Percentiles rank a stretch among this genome's conserved stretches.
These are phyloP conservation scores for Eilema depressum DNA, from an alignment of 2,888 invertebrate genomes.

Conservation along the genomic window DNA sequence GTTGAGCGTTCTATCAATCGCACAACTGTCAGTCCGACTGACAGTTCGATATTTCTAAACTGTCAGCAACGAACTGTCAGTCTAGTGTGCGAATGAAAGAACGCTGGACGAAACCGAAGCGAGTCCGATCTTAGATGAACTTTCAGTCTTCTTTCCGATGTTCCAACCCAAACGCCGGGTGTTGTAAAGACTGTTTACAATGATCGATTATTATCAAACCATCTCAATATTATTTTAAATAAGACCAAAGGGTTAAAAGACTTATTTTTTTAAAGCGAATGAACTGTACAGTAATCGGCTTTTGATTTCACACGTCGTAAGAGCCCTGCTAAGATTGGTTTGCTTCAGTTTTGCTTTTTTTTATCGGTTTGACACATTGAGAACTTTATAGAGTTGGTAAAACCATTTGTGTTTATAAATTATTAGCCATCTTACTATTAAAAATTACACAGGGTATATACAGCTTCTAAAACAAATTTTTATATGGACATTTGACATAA, in stretches of 20 bases:
- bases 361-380: background rate
- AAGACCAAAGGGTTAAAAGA: background rate
- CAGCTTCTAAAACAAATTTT: no score
- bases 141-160: no score
- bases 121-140: no score
- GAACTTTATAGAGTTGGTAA: background rate
- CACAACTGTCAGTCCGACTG: no score
- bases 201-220: background rate
- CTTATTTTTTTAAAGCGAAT: conserved; percentile 11
- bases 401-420: background rate
- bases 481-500: no score
- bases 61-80: no score
- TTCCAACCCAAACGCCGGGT: no score
- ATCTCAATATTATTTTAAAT: background rate
- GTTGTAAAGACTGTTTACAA: background rate
- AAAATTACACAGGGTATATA: no score
- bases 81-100: no score
- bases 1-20: background rate
- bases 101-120: no score
- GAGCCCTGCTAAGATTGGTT: background rate
- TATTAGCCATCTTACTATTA: no score
- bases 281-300: background rate
- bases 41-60: no score
- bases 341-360: background rate
- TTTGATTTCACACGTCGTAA: background rate